Conservation (phyloP, 2,113 vertebrate genomes). For the Pterocles orientalis region DNA sequence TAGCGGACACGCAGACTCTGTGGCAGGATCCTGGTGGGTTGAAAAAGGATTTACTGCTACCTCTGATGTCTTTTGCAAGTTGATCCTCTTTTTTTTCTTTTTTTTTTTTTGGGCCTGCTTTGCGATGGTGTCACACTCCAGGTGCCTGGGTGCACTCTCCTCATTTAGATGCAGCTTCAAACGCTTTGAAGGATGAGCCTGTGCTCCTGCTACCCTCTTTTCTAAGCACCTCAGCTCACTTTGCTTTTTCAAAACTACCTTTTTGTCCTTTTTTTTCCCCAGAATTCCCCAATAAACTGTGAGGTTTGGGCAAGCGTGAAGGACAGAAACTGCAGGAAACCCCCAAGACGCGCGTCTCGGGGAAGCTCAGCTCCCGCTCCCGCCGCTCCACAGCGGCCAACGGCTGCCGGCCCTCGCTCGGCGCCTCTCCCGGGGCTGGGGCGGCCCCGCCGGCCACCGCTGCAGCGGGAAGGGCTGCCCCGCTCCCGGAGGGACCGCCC, state of each 20-base stretch:
- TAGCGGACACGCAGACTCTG: rapidly evolving
- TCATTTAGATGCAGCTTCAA: neutral
- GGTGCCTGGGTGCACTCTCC: too few relatives aligned
- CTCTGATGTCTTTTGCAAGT: neutral
- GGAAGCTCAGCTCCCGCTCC: rapidly evolving
- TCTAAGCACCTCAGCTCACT: neutral
- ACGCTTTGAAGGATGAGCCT: rapidly evolving
- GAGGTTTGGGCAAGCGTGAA: neutral
- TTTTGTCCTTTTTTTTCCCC: neutral
- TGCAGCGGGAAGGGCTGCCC: neutral
- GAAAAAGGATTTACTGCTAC: neutral
- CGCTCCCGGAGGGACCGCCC: too few relatives aligned
- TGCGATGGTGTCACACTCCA: too few relatives aligned
- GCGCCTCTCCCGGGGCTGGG: rapidly evolving
- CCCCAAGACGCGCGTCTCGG: rapidly evolving
- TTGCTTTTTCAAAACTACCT: neutral
- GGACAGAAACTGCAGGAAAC: neutral
- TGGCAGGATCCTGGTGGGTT: neutral
- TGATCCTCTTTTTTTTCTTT: too few relatives aligned
- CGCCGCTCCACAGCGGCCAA: neutral
- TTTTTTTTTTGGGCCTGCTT: neutral
- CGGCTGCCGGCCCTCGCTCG: rapidly evolving
- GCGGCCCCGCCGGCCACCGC: neutral
- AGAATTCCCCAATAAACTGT: neutral
- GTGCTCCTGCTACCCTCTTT: neutral